phyloP scores from a whole-genome alignment of 2,888 invertebrate genomes.

The Drosophila peninsularis region DNA sequence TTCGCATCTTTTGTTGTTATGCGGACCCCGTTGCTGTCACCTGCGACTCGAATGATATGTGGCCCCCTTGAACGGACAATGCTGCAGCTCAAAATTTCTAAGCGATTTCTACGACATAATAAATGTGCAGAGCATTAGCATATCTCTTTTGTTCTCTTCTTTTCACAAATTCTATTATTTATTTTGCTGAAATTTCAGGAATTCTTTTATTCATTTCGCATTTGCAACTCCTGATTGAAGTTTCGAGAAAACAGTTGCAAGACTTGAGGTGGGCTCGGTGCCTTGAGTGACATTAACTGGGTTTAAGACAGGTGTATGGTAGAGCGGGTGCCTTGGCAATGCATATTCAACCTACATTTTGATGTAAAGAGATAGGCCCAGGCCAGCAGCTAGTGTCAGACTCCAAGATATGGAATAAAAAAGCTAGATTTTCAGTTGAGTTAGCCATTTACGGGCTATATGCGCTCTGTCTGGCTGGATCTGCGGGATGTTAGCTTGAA shows the following conservation, averaged over 20 bases:
- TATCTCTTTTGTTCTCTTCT: slow-evolving; percentile 14
- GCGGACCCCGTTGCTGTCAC: slow-evolving; percentile 44
- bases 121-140: slow-evolving; percentile 45
- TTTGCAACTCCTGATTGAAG: neutral
- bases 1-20: slow-evolving; percentile 30
- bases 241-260: neutral
- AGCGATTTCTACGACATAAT: slow-evolving; percentile 28
- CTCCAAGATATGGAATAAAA: too few relatives aligned
- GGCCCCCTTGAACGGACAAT: slow-evolving; percentile 18
- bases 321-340: too few relatives aligned
- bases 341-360: too few relatives aligned
- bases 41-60: slow-evolving; percentile 27
- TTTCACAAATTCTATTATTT: neutral
- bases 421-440: too few relatives aligned
- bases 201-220: neutral
- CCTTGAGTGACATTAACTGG: neutral
- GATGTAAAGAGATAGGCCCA: too few relatives aligned
- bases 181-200: neutral
- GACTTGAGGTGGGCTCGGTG: neutral
- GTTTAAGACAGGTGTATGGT: too few relatives aligned
- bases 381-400: too few relatives aligned
- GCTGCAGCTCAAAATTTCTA: slow-evolving; percentile 28
- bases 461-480: too few relatives aligned
- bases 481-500: too few relatives aligned
- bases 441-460: too few relatives aligned